Conservation (phyloP, 2,797 vertebrate genomes). For the Astyanax mexicanus region DNA sequence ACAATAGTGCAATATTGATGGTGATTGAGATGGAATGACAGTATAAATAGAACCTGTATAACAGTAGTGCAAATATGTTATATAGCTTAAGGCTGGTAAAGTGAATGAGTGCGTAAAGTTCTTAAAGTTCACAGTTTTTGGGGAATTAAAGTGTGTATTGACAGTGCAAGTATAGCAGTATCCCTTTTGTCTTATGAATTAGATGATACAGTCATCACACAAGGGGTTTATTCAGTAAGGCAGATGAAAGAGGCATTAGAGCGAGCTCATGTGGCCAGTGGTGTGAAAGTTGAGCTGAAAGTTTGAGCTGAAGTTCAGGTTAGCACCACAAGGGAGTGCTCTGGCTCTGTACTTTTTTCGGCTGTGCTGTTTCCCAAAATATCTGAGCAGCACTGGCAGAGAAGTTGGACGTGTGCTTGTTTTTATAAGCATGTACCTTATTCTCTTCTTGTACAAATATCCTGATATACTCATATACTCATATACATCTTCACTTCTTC, state of each 20-base stretch:
- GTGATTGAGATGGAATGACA: too few species aligned
- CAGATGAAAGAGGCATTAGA: not conserved
- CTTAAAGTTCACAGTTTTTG: too few species aligned
- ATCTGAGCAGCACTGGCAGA: slow-evolving; percentile 11
- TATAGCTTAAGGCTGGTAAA: too few species aligned
- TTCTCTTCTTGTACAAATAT: not conserved
- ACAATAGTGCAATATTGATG: too few species aligned
- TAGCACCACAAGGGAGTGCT: slow-evolving; percentile 79
- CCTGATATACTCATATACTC: not conserved
- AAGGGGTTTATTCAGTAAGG: not conserved
- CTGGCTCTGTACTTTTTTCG: slow-evolving; percentile 70
- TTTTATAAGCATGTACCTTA: not conserved
- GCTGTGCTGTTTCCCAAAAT: slow-evolving; percentile 44
- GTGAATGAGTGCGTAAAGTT: too few species aligned
- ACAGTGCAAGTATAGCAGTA: too few species aligned
- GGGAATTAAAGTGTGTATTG: too few species aligned
- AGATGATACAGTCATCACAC: not conserved
- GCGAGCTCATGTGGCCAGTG: not conserved
- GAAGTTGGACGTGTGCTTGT: slow-evolving; percentile 13
- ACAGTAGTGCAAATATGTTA: too few species aligned
- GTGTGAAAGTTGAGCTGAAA: slow-evolving; percentile 58
- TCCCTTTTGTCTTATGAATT: too few species aligned
- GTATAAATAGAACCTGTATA: too few species aligned
- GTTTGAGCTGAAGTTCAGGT: slow-evolving; percentile 73
- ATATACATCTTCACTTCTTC: too few species aligned